Evolutionary conservation across 1,140 invertebrate species (phyloP), one percentile per base, ranked within the genome.

Genomic region (Eurosta solidaginis): DNA sequence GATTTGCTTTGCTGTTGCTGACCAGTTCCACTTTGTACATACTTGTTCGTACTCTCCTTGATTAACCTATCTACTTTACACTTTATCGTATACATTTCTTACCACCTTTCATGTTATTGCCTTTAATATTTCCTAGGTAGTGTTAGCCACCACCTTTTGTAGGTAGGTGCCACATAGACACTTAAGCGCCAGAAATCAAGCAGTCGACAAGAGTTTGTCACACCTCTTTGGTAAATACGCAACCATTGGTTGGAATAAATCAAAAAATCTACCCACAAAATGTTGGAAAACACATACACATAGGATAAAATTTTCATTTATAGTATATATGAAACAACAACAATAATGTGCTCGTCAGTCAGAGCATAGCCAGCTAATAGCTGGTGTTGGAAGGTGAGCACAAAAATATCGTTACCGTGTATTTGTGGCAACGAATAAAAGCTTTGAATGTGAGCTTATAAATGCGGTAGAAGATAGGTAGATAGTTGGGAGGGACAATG

Each of bases 181-280:
- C 59, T 33, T 68, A 42, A 68, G 36, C 59, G 29, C 20, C 17
- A 10, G 25, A 1, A 1, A 63, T 20, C 33, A 54, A 33, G 44
- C 40, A 59, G 52, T 20, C 29, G 25, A 40, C 50, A 45, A 75
- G 14, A 14, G 36, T 45, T 59, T 86, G 85, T 85, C 84, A 86
- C 85, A 86, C 85, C 83, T 86, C 78, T 76, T 78, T 68, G 81
- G 78, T 77, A 81, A 83, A 86, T 82, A 83, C 83, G 82, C 85
- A 84, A 86, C 85, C 85, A 86, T 86, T 86, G 85, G 85, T 81
- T 86, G 85, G 83, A 82, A 86, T 86, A 86, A 86, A 86, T 86
- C 85, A 86, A 74, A 79, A 77, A 79, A 76, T 44, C 76, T 77
- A 50, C 76, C 45, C 54, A 44, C 52, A 54, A 36, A n/a, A 68